phyloP scores from a whole-genome alignment of 2,797 vertebrate species.

The Alectoris magna region DNA sequence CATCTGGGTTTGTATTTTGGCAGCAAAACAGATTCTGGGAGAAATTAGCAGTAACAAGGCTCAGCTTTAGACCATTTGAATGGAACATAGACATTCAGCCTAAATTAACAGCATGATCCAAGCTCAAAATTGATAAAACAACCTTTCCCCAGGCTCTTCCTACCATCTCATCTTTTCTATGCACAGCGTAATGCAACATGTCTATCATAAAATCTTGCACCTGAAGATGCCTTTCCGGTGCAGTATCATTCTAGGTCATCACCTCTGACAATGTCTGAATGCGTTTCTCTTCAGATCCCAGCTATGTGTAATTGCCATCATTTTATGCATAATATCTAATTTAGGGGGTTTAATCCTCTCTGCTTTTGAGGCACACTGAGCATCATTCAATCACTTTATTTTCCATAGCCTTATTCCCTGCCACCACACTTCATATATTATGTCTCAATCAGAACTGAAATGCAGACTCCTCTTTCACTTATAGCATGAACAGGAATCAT shows the following conservation, averaged over 20 bases:
- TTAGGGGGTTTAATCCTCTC: rapidly evolving
- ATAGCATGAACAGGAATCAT: background rate
- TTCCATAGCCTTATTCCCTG: background rate
- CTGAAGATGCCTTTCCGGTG: background rate
- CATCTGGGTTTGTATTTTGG: slow-evolving; percentile 2
- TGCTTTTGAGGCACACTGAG: background rate
- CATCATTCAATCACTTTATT: background rate
- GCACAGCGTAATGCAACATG: background rate
- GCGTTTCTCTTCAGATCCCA: background rate
- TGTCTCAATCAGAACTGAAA: background rate
- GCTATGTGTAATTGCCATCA: background rate
- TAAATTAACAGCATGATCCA: background rate
- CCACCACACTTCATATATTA: no score
- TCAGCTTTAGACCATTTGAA: slow-evolving; percentile 8
- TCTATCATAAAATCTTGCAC: background rate
- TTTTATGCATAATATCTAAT: background rate
- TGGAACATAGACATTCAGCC: background rate
- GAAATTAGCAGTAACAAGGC: background rate
- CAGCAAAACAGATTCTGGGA: background rate
- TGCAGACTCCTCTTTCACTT: background rate
- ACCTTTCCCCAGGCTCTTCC: background rate
- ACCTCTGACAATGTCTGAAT: background rate
- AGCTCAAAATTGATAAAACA: background rate
- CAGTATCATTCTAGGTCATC: background rate
- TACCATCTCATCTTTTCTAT: background rate